Conservation (phyloP, 2,888 invertebrate species). For the Agrochola circellaris region DNA sequence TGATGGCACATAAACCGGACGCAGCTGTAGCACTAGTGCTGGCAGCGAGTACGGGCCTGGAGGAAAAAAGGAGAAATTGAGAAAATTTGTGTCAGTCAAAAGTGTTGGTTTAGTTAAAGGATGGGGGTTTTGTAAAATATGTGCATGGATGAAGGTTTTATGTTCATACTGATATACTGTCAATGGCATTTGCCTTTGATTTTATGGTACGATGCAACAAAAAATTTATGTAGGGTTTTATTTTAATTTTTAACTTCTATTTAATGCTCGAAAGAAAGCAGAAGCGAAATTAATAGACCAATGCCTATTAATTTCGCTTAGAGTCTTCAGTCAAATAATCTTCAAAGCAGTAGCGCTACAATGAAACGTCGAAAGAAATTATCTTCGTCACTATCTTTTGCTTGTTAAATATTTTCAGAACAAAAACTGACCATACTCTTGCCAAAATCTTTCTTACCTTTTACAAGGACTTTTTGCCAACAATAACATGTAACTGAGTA, state of each 20-base stretch:
- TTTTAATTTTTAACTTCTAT: not conserved
- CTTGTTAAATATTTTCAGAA: not conserved
- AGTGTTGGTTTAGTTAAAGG: not conserved
- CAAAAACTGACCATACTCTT: not conserved
- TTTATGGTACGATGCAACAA: not conserved
- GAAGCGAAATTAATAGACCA: not conserved
- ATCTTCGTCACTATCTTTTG: not conserved
- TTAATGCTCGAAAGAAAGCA: not conserved
- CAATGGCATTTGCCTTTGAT: not conserved
- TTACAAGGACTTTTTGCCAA: too few relatives aligned
- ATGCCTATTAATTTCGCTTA: too few relatives aligned
- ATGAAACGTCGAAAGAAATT: not conserved
- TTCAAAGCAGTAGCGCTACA: not conserved
- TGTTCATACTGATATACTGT: not conserved
- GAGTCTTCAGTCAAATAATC: not conserved
- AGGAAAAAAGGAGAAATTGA: not conserved
- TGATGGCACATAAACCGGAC: constrained; percentile 83
- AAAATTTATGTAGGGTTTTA: not conserved
- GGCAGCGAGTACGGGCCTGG: constrained; percentile 12
- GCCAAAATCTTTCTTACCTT: too few relatives aligned
- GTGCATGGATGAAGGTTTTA: not conserved
- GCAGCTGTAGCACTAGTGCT: constrained; percentile 74
- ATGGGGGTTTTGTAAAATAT: not conserved
- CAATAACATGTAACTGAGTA: too few relatives aligned
- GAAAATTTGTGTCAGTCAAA: constrained; percentile 23